phyloP scores from a whole-genome alignment of 2,797 vertebrate species.

The Lateolabrax maculatus region DNA sequence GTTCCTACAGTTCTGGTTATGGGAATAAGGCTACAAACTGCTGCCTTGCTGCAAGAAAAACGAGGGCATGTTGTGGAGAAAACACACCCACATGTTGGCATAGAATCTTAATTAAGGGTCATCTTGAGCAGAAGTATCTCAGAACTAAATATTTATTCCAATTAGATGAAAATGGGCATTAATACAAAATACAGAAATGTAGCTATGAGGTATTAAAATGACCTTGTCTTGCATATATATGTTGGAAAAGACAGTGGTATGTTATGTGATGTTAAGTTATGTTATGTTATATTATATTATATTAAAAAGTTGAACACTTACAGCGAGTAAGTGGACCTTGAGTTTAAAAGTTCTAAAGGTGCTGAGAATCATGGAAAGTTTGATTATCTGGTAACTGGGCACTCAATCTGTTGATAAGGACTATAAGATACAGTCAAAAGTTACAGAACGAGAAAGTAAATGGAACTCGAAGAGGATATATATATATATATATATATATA shows the following conservation, averaged over 20 bases:
- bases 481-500: too few relatives aligned
- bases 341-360: background rate
- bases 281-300: background rate
- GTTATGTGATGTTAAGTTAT: background rate
- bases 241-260: background rate
- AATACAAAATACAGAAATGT: slow-evolving; percentile 18
- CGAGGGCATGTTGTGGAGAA: slow-evolving; percentile 33
- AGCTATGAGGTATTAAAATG: background rate
- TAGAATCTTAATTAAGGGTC: slow-evolving; percentile 35
- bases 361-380: background rate
- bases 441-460: background rate
- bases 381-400: background rate
- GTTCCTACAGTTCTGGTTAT: slow-evolving; percentile 52
- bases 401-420: background rate
- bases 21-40: slow-evolving; percentile 49
- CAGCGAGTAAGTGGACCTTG: background rate
- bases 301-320: background rate
- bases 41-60: slow-evolving; percentile 38
- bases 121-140: slow-evolving; percentile 34
- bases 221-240: background rate
- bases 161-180: slow-evolving; percentile 11
- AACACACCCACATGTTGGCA: slow-evolving; percentile 37
- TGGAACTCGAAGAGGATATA: too few relatives aligned
- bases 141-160: slow-evolving; percentile 39
- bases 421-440: background rate